A percentile compares a stretch with the other conserved stretches of the same genome.
Conservation (phyloP, 92 coral and sea anemone species). For the Porites lobata region DNA sequence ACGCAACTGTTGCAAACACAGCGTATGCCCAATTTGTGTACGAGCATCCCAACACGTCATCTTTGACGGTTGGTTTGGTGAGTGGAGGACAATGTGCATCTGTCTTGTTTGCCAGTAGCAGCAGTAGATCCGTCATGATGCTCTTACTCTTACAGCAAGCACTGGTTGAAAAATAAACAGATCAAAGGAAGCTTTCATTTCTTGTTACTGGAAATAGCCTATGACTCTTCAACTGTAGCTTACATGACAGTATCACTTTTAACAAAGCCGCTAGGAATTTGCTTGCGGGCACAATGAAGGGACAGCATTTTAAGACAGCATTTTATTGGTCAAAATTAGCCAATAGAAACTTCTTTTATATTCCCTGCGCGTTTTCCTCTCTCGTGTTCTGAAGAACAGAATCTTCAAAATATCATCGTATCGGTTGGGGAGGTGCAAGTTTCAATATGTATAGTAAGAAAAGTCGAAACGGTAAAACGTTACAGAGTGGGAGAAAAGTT, state of each 20-base stretch:
- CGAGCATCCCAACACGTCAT: constrained; percentile 48
- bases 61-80: constrained; percentile 33
- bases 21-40: constrained; percentile 82
- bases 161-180: background rate
- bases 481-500: constrained; percentile 32
- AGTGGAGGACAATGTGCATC: constrained; percentile 55
- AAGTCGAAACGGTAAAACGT: constrained; percentile 9
- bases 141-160: background rate
- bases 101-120: background rate
- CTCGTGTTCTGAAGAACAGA: background rate
- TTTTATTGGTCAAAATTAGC: constrained; percentile 26
- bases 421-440: too few relatives aligned
- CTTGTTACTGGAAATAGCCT: background rate
- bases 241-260: background rate
- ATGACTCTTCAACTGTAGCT: background rate
- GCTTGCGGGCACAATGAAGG: background rate
- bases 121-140: background rate
- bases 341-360: constrained; percentile 12
- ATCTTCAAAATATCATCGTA: background rate
- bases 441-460: constrained; percentile 38
- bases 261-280: background rate
- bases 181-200: background rate
- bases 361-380: background rate
- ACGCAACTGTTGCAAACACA: constrained; percentile 72
- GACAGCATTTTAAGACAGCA: background rate